Base-by-base conservation (phyloP, 2,113 vertebrate genomes). In the Salminus brasiliensis region DNA sequence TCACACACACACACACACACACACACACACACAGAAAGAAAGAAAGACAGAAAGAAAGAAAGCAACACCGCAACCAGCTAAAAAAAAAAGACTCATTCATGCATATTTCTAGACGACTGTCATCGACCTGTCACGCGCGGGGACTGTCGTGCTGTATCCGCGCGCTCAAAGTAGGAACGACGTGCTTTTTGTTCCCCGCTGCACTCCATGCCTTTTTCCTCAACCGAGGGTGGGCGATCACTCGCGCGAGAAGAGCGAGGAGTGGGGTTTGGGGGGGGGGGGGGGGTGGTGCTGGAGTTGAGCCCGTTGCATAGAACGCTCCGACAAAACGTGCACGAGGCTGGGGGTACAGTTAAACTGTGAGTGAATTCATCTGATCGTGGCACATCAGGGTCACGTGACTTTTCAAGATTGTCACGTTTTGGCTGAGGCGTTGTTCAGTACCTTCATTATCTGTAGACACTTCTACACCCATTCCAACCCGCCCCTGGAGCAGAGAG, bases 41-140 rank as follows among this genome's bases (percentile, higher is more conserved):
- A 1, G 43, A 63, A 45, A 30, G 55, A 21, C 41, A 72, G 76
- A 45, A n/a, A n/a, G n/a, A n/a, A n/a, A n/a, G 47, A 49, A 49
- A 45, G 71, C 81, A 57, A 52, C 53, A 60, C 66, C 47, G 52
- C 66, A 29, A 53, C 62, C 70, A 76, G 78, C 53, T 66, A 53
- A 49, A 49, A 49, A 10, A 45, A 53, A 49, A 49, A 49, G 23
- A 45, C 81, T 81, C 85, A 87, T 85, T 89, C 86, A 89, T 84
- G 72, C 78, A 71, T 57, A 78, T 79, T 60, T 80, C 63, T 65
- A 65, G 55, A 79, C 73, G 43, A 65, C 75, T 79, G 47, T 62
- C 39, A 13, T 29, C 12, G 47, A 30, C 43, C 18, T 72, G 39
- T 72, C 36, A 36, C 55, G 2, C 34, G 16, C 30, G 23, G 49